phyloP scores from a whole-genome alignment of 2,113 vertebrate genomes.

The Ctenomys sociabilis region DNA sequence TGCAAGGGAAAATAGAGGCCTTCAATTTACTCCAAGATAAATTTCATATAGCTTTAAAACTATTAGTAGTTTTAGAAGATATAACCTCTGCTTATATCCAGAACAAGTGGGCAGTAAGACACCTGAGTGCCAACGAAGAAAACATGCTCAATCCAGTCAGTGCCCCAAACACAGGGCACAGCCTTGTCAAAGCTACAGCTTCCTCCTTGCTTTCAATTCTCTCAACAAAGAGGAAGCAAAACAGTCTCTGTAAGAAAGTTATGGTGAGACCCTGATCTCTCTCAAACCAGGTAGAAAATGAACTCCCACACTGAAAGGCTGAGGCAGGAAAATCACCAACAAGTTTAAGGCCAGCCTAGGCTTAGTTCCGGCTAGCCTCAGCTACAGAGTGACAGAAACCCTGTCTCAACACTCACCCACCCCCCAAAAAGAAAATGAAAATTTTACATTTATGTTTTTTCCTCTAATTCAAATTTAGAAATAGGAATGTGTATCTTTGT shows the following conservation, averaged over 20 bases:
- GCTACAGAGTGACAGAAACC: no score
- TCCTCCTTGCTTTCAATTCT: slow-evolving; percentile 39
- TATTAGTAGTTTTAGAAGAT: slow-evolving; percentile 3
- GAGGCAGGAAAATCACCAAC: no score
- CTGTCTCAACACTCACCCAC: no score
- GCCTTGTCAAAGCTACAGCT: not conserved
- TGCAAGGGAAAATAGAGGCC: not conserved
- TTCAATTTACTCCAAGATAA: slow-evolving; percentile 52
- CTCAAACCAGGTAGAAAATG: not conserved
- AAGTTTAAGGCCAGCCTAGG: no score
- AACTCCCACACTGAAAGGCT: not conserved
- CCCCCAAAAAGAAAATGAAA: not conserved
- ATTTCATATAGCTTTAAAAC: slow-evolving; percentile 34
- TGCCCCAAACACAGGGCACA: not conserved
- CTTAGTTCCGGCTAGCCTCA: no score
- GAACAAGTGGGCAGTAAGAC: slow-evolving; percentile 45
- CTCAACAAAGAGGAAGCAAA: not conserved
- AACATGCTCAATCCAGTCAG: slow-evolving; percentile 60
- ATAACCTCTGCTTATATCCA: slow-evolving; percentile 61
- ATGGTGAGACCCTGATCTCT: not conserved
- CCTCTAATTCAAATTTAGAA: not conserved
- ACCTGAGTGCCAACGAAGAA: slow-evolving; percentile 56
- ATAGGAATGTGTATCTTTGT: not conserved
- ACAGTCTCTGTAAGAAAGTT: not conserved
- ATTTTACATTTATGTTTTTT: not conserved